Percentiles rank a stretch among this genome's conserved stretches.
phyloP scores from a whole-genome alignment of 2,888 invertebrate species.

The Petrolisthes cinctipes region DNA sequence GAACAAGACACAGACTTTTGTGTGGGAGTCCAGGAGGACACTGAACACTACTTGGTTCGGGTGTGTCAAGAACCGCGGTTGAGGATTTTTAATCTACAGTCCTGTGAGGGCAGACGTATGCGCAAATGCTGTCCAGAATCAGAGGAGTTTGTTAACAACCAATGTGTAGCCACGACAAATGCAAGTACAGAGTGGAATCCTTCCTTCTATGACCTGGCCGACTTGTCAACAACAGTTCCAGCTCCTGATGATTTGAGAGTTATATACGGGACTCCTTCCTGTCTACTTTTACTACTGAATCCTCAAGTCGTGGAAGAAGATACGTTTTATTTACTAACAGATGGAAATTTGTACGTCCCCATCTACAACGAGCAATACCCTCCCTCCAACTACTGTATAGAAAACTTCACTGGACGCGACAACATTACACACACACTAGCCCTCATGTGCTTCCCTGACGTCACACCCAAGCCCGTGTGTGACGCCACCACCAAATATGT shows the following conservation, averaged over 20 bases:
- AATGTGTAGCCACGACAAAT: neutral
- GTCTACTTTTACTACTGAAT: constrained; percentile 70
- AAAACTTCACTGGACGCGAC: constrained; percentile 72
- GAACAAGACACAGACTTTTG: constrained; percentile 19
- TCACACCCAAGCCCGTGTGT: constrained; percentile 66
- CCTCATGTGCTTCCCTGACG: constrained; percentile 72
- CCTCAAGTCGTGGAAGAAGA: constrained; percentile 71
- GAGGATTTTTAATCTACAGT: constrained; percentile 23
- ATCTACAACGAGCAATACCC: constrained; percentile 19
- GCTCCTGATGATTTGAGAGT: constrained; percentile 20
- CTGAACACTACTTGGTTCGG: constrained; percentile 11
- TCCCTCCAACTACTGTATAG: constrained; percentile 74
- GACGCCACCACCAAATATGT: constrained; percentile 27
- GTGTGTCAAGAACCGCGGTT: constrained; percentile 38
- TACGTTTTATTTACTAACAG: constrained; percentile 73
- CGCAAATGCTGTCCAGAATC: constrained; percentile 58
- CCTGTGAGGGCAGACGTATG: constrained; percentile 40
- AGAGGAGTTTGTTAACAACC: neutral
- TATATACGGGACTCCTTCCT: constrained; percentile 38
- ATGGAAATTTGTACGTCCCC: constrained; percentile 76
- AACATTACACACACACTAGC: constrained; percentile 70
- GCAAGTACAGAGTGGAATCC: constrained; percentile 50
- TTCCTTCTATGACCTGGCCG: constrained; percentile 28
- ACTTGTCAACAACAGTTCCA: neutral
- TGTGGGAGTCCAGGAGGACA: constrained; percentile 1